Evolutionary conservation across 2,888 invertebrate genomes (phyloP), one percentile per base, ranked within the genome.

Genomic region (Nomada ruficornis): DNA sequence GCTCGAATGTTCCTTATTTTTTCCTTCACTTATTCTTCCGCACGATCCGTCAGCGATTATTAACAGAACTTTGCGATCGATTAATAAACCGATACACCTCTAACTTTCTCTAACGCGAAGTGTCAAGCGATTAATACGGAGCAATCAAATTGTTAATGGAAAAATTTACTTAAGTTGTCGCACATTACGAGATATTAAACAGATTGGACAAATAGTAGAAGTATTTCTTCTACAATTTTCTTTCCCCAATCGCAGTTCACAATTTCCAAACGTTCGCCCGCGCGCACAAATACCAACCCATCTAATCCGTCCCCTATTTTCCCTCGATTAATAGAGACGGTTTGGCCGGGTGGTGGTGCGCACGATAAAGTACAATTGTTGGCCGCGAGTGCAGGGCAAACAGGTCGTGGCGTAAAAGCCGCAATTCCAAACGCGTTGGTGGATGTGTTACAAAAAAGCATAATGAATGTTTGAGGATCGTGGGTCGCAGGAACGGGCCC

Each of bases 401-500:
- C 83, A 88, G 63, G 68, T 71, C 26, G 47, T 54, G 60, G 70
- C 52, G 75, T 60, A 68, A 76, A 75, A 74, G 76, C 82, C 63
- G 85, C 80, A 77, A 78, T 79, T 59, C 64, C 57, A 23, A 23
- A 11, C 44, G 76, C 54, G 59, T 59, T 47, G 71, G 42, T 54
- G 77, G 82, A 89, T 86, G 92, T 91, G 92, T 92, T 91, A 93
- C 90, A 87, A 89, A 90, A 86, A 92, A 93, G 91, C 91, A 93
- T 93, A 93, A 93, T 93, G 92, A 93, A 93, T 93, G 93, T 92
- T 92, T 91, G 91, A 92, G 86, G 89, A 88, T 89, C 85, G 81
- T 85, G 29, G 68, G 84, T 83, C 77, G 83, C 73, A 80, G 86
- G 89, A 90, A 90, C 87, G 90, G 87, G 82, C 82, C 36, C 82